Evolutionary conservation across 1,140 invertebrate genomes (phyloP).

Genomic region (Lutraria rhynchaena): DNA sequence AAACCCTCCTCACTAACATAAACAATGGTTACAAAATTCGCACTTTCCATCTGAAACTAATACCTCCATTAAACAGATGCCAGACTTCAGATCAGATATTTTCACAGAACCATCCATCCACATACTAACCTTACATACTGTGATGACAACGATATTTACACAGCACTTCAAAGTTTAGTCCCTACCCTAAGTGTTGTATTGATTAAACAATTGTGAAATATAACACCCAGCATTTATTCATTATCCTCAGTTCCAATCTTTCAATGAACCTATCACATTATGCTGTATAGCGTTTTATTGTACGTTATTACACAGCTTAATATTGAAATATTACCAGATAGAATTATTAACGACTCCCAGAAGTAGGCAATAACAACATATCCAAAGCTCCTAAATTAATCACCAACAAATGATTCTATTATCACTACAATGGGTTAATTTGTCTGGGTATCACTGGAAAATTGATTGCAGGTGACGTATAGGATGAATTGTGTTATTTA

Average conservation of each 20-base stretch:
- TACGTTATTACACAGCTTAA: constrained; percentile 9
- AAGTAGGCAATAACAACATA: neutral
- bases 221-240: constrained; percentile 33
- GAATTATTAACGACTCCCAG: constrained; percentile 3
- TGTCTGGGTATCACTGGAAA: neutral
- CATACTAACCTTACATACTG: constrained; percentile 7
- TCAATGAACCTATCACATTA: neutral
- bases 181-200: constrained; percentile 19
- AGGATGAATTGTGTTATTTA: too few species aligned
- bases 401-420: neutral
- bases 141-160: constrained; percentile 40
- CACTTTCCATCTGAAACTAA: too few species aligned
- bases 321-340: constrained; percentile 27
- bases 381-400: constrained; percentile 6
- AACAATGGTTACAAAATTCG: too few species aligned
- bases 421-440: constrained; percentile 16
- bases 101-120: constrained; percentile 30
- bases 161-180: constrained; percentile 24
- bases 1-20: too few species aligned
- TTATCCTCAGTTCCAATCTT: constrained; percentile 15
- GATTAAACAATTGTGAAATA: constrained; percentile 31
- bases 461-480: neutral
- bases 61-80: too few species aligned
- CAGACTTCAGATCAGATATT: too few species aligned
- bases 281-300: constrained; percentile 1